Conservation (phyloP, 2,797 vertebrate species). For the Ambastaia sidthimunki region DNA sequence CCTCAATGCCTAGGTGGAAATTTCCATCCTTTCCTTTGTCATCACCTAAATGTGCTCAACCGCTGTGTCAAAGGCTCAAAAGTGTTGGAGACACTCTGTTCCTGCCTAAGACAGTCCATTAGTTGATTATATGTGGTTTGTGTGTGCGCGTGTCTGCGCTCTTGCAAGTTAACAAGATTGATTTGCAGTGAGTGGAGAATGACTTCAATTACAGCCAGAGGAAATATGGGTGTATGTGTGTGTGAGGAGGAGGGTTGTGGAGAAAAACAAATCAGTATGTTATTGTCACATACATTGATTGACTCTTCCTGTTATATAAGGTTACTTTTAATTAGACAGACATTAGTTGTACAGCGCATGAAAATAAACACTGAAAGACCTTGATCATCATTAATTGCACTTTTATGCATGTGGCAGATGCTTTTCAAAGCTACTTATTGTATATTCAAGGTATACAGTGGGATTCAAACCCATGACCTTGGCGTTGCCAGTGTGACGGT, state of each 20-base stretch:
- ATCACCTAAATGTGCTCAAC: constrained; percentile 33
- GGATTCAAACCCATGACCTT: neutral
- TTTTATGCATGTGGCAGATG: neutral
- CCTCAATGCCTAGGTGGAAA: constrained; percentile 10
- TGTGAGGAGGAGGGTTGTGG: neutral
- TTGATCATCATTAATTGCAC: neutral
- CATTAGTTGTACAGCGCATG: constrained; percentile 17
- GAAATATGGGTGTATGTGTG: constrained; percentile 4
- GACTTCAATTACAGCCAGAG: constrained; percentile 31
- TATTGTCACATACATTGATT: neutral
- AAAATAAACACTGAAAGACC: neutral
- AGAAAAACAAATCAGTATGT: constrained; percentile 17
- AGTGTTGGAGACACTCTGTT: constrained; percentile 40
- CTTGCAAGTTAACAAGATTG: constrained; percentile 48
- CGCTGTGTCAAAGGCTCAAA: constrained; percentile 30
- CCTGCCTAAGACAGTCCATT: constrained; percentile 47
- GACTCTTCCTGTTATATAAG: constrained; percentile 18
- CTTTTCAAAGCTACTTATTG: neutral
- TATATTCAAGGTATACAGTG: neutral
- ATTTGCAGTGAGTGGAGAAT: constrained; percentile 42
- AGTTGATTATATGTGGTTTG: constrained; percentile 58
- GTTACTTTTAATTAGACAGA: constrained; percentile 17
- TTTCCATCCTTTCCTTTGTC: constrained; percentile 37
- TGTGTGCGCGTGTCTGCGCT: constrained; percentile 59
- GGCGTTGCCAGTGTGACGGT: neutral